phyloP scores from a whole-genome alignment of 2,113 vertebrate species.

The Nanorana parkeri region DNA sequence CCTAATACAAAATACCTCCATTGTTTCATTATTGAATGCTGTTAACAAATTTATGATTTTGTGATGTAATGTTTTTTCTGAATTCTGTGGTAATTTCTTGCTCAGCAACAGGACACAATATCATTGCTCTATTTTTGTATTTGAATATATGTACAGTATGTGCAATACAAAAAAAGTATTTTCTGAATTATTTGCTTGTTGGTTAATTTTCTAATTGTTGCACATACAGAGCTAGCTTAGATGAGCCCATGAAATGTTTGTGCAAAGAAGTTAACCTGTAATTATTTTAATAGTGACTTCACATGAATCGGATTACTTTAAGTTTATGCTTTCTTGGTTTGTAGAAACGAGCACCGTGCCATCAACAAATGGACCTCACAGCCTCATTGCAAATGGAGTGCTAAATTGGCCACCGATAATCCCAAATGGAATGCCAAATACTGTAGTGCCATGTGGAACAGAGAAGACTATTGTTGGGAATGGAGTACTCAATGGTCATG shows the following conservation, averaged over 20 bases:
- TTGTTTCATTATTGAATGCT: too few relatives aligned
- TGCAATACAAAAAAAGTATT: too few relatives aligned
- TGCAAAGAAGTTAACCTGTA: constrained; percentile 25
- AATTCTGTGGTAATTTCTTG: too few relatives aligned
- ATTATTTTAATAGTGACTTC: constrained; percentile 27
- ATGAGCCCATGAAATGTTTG: constrained; percentile 1
- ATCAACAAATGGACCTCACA: constrained; percentile 76
- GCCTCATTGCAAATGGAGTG: constrained; percentile 75
- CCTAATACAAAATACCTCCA: too few relatives aligned
- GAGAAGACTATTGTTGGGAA: constrained; percentile 78
- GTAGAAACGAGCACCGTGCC: constrained; percentile 68
- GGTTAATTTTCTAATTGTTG: background rate
- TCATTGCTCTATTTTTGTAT: background rate
- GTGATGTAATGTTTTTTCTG: too few relatives aligned
- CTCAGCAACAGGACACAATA: background rate
- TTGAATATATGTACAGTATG: too few relatives aligned
- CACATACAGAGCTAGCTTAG: constrained; percentile 2
- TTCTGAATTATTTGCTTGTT: background rate
- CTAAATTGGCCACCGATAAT: constrained; percentile 76
- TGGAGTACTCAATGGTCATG: constrained; percentile 84
- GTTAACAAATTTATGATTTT: too few relatives aligned
- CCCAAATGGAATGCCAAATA: constrained; percentile 87
- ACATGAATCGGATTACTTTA: background rate
- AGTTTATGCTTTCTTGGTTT: constrained; percentile 56
- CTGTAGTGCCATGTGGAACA: constrained; percentile 78